Conservation (phyloP, 30 jellyfish, hydroid and myxozoan genomes). For the Pseudorhiza aurosa region DNA sequence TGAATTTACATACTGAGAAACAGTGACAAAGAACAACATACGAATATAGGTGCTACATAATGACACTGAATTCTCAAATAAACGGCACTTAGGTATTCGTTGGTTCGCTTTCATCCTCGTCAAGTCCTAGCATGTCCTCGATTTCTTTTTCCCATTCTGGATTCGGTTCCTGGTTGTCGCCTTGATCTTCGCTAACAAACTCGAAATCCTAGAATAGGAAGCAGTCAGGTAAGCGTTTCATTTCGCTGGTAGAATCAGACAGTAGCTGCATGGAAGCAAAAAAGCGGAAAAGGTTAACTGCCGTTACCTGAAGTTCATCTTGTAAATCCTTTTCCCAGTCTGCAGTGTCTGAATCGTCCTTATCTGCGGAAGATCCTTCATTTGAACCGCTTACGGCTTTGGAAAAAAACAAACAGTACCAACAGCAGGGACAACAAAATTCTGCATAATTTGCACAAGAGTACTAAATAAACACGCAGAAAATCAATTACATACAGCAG, state of each 20-base stretch:
- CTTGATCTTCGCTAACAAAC: slow-evolving; percentile 86
- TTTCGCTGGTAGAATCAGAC: neutral
- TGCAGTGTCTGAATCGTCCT: slow-evolving; percentile 26
- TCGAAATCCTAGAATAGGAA: slow-evolving; percentile 83
- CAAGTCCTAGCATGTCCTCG: slow-evolving; percentile 92
- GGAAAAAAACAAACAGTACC: neutral
- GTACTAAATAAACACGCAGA: no score
- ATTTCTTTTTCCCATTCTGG: slow-evolving; percentile 98
- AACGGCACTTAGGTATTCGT: no score
- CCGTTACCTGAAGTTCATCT: slow-evolving; percentile 83
- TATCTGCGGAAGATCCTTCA: neutral
- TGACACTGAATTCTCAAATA: no score
- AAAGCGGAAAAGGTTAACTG: neutral
- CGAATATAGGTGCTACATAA: no score
- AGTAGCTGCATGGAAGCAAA: neutral
- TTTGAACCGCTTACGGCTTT: neutral
- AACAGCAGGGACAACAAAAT: no score
- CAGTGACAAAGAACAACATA: no score
- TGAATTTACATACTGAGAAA: no score
- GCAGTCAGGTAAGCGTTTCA: neutral
- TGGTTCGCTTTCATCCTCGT: slow-evolving; percentile 40
- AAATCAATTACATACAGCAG: no score
- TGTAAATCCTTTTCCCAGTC: slow-evolving; percentile 93
- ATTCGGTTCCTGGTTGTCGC: slow-evolving; percentile 73
- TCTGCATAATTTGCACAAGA: no score